Base-by-base conservation (phyloP, 2,113 vertebrate genomes). In the Fulmarus glacialis region DNA sequence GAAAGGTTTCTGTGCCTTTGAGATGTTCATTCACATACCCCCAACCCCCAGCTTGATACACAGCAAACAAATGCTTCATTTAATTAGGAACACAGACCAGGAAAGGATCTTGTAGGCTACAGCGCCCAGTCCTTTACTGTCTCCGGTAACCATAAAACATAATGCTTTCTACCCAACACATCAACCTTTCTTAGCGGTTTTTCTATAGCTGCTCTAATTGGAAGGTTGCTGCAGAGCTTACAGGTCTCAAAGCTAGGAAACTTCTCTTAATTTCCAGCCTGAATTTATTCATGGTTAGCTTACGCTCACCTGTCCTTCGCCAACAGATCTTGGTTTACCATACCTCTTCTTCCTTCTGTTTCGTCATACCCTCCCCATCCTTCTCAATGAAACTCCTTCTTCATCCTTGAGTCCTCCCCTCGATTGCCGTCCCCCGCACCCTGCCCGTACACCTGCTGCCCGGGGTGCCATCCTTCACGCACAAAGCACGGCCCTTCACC, bases 1-100 rank as follows among this genome's bases (percentile, higher is more conserved):
- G 48, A 56, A 91, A 71, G 38, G 70, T 83, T 94, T 93, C 78
- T 89, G 29, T 94, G 72, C 77, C 70, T 94, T 10, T 66, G 50
- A 89, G 72, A 15, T 79, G 20, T 71, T 91, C 11, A 1, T 82
- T 91, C 47, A 48, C 68, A 79, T 67, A 64, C 12, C 16, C 22
- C 27, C 42, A 89, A 64, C 12, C 16, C 22, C 27, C 42, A 89
- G 47, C 67, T 91, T 74, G 55, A 71, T 17, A 68, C 0, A 2
- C 21, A 89, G 32, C 8, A 53, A 87, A 73, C 22, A 63, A 75
- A 89, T 64, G 8, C 21, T 87, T 93, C 10, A 8, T 78, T 81
- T 89, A 62, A 78, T 90, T 81, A 83, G 68, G 36, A 87, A 16
- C 47, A 59, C 22, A 87, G 63, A 83, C 9, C 30, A 24, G 38